A percentile compares a stretch with the other conserved stretches of the same genome.
Conservation (phyloP, 2,888 invertebrate genomes). For the Xestobium rufovillosum region DNA sequence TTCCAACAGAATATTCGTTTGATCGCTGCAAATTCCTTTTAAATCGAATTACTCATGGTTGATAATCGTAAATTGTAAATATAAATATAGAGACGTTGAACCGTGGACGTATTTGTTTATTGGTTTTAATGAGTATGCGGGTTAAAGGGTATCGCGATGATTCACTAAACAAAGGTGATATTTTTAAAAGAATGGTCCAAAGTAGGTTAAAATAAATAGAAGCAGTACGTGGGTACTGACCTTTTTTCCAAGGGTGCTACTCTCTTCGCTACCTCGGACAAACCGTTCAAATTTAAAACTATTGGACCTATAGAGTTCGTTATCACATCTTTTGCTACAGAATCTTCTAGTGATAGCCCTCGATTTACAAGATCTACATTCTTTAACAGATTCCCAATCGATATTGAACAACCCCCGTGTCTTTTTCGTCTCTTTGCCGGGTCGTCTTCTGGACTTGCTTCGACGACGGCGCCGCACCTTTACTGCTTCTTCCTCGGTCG, state of each 20-base stretch:
- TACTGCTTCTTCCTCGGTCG: constrained; percentile 24
- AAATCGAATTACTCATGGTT: too few species aligned
- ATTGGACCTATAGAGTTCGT: constrained; percentile 79
- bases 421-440: constrained; percentile 33
- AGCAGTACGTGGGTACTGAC: constrained; percentile 44
- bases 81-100: too few species aligned
- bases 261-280: constrained; percentile 59
- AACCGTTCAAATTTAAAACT: constrained; percentile 84
- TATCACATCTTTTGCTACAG: constrained; percentile 69
- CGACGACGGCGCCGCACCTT: constrained; percentile 30
- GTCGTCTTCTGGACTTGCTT: constrained; percentile 36
- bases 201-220: too few species aligned
- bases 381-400: constrained; percentile 50
- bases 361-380: constrained; percentile 50
- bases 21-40: too few species aligned
- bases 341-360: constrained; percentile 61
- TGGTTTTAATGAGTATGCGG: too few species aligned
- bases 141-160: too few species aligned
- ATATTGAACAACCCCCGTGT: constrained; percentile 43
- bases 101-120: too few species aligned
- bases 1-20: too few species aligned
- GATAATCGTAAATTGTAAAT: too few species aligned
- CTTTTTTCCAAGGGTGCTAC: constrained; percentile 56
- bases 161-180: too few species aligned
- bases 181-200: too few species aligned